Evolutionary conservation across 2,113 vertebrate genomes (phyloP).

Genomic region (Anguilla rostrata): DNA sequence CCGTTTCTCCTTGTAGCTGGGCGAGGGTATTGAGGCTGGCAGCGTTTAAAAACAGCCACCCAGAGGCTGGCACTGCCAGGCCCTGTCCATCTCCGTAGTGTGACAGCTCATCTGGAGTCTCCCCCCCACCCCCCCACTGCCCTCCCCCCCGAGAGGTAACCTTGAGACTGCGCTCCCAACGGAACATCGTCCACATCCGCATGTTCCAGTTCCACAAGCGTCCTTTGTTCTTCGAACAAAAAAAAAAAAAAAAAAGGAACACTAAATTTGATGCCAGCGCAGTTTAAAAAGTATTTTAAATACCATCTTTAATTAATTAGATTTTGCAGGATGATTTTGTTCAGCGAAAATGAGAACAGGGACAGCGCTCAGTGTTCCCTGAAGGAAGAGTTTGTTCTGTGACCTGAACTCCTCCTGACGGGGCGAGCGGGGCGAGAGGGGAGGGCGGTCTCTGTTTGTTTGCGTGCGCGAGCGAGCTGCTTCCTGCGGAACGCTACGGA

Average conservation of each 20-base stretch:
- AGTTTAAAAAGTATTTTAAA: not conserved
- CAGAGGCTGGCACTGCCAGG: constrained; percentile 28
- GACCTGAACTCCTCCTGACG: not conserved
- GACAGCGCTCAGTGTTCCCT: not conserved
- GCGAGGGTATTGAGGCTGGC: constrained; percentile 36
- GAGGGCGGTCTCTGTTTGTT: not conserved
- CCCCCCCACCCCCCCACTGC: too few relatives aligned
- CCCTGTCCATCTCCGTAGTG: constrained; percentile 20
- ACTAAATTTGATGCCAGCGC: not conserved
- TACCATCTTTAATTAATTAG: constrained; percentile 4
- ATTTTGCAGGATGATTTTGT: not conserved
- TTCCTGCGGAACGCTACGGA: not conserved
- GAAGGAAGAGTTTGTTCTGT: not conserved
- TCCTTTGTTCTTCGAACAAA: not conserved
- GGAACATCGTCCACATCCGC: not conserved
- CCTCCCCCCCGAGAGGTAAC: constrained; percentile 23
- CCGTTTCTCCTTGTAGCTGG: constrained; percentile 8
- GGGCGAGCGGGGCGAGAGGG: not conserved
- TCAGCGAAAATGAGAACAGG: not conserved
- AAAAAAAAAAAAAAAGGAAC: not conserved
- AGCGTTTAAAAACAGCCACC: constrained; percentile 6
- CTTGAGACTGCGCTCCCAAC: constrained; percentile 16
- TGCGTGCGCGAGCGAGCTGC: not conserved
- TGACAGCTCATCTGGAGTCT: constrained; percentile 33
- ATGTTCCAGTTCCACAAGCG: not conserved